Evolutionary conservation across 53 echinoderm and acorn worm species (phyloP).

Genomic region (Paracentrotus lividus): DNA sequence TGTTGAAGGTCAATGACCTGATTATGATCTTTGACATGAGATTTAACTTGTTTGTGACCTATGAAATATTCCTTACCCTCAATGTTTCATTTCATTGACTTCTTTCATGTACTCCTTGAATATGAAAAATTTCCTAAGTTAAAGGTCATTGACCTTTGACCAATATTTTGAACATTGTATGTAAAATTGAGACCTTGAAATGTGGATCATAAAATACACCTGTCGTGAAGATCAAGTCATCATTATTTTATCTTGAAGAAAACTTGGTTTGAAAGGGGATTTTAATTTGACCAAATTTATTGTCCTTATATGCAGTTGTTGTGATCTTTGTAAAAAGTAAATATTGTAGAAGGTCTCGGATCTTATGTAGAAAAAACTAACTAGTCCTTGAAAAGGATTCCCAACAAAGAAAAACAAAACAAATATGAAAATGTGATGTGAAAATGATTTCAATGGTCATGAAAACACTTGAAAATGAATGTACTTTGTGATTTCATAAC

Average conservation of each 20-base stretch:
- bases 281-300: not conserved
- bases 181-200: slow-evolving; percentile 18
- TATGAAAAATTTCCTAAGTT: not conserved
- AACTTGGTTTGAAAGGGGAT: not conserved
- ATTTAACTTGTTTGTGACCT: not conserved
- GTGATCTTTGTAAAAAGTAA: not conserved
- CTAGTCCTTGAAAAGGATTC: not conserved
- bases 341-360: not conserved
- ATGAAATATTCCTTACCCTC: not conserved
- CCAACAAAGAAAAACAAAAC: not conserved
- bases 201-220: not conserved
- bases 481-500: not conserved
- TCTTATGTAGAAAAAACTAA: not conserved
- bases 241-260: not conserved
- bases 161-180: not conserved
- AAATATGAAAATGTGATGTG: not conserved
- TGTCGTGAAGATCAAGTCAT: not conserved
- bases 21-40: not conserved
- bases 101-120: not conserved
- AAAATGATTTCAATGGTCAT: not conserved
- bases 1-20: not conserved
- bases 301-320: not conserved
- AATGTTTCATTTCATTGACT: not conserved
- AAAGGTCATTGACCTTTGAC: slow-evolving; percentile 13
- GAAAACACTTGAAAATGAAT: not conserved